These are phyloP conservation scores for Aplocera efformata DNA, from an alignment of 2,888 invertebrate genomes.

Conservation along the genomic window DNA sequence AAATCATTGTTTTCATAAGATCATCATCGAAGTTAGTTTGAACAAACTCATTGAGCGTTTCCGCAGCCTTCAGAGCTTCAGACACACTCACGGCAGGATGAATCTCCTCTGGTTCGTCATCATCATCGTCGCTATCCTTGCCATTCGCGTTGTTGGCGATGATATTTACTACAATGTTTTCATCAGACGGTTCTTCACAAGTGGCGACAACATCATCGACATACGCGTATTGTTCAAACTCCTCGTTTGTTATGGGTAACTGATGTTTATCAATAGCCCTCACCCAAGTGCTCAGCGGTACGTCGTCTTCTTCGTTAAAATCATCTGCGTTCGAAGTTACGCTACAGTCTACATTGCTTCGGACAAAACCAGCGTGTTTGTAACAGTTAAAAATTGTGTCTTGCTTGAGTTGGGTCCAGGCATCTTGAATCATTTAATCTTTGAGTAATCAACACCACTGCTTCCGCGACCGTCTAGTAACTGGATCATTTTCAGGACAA, in stretches of 20 bases:
- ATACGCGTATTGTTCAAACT: too few species aligned
- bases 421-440: slow-evolving; percentile 29
- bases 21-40: slow-evolving; percentile 31
- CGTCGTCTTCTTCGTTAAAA: slow-evolving; percentile 25
- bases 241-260: too few species aligned
- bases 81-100: slow-evolving; percentile 22
- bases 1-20: slow-evolving; percentile 26
- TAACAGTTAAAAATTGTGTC: slow-evolving; percentile 23
- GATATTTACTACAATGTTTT: slow-evolving; percentile 32
- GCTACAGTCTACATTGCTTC: slow-evolving; percentile 16
- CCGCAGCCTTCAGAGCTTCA: slow-evolving; percentile 28
- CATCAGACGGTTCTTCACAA: too few species aligned
- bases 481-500: slow-evolving; percentile 3
- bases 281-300: slow-evolving; percentile 26
- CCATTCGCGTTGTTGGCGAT: slow-evolving; percentile 26
- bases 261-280: slow-evolving; percentile 24
- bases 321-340: slow-evolving; percentile 17
- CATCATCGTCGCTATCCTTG: slow-evolving; percentile 28
- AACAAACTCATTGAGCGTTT: slow-evolving; percentile 24
- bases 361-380: slow-evolving; percentile 18
- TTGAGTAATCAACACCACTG: slow-evolving; percentile 19
- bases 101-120: slow-evolving; percentile 24
- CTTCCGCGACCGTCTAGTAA: slow-evolving; percentile 3
- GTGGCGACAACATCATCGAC: too few species aligned
- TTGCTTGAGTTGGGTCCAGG: slow-evolving; percentile 23